These are phyloP conservation scores for Acanthurus tractus DNA, from an alignment of 2,797 vertebrate species.

Conservation along the genomic window DNA sequence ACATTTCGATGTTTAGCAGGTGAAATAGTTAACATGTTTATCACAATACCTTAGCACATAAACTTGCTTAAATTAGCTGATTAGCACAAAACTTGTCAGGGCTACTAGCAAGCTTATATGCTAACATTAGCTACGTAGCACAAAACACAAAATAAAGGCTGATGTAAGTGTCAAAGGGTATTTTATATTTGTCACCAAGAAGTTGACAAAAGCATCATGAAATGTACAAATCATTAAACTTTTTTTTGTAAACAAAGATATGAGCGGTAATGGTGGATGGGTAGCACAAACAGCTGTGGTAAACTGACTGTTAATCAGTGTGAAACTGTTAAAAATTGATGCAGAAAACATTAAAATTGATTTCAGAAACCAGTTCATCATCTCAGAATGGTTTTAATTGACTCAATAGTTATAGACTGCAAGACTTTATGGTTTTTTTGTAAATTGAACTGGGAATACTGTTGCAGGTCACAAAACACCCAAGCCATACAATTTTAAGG, in stretches of 20 bases:
- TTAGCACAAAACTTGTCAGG: too few relatives aligned
- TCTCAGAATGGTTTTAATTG: slow-evolving; percentile 29
- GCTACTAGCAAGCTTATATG: not conserved
- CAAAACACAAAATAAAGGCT: too few relatives aligned
- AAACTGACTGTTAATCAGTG: slow-evolving; percentile 13
- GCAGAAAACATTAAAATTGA: slow-evolving; percentile 12
- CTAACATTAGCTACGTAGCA: not conserved
- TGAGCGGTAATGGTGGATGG: not conserved
- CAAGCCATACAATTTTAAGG: slow-evolving; percentile 82
- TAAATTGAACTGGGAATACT: slow-evolving; percentile 51
- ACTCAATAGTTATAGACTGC: slow-evolving; percentile 6
- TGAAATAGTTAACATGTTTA: too few relatives aligned
- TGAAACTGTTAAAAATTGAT: slow-evolving; percentile 35
- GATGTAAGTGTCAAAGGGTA: too few relatives aligned
- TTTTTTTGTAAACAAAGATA: slow-evolving; percentile 13
- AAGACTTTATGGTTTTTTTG: slow-evolving; percentile 15
- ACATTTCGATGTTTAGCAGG: too few relatives aligned
- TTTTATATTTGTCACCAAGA: too few relatives aligned
- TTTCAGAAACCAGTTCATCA: slow-evolving; percentile 4
- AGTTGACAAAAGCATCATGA: not conserved
- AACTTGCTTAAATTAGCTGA: too few relatives aligned
- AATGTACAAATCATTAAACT: not conserved
- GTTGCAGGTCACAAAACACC: slow-evolving; percentile 64
- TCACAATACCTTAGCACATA: too few relatives aligned
- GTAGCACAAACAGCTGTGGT: slow-evolving; percentile 5